Evolutionary conservation across 2,797 vertebrate species (phyloP), one percentile per base, ranked within the genome.

Genomic region (Dromococcyx pavoninus): DNA sequence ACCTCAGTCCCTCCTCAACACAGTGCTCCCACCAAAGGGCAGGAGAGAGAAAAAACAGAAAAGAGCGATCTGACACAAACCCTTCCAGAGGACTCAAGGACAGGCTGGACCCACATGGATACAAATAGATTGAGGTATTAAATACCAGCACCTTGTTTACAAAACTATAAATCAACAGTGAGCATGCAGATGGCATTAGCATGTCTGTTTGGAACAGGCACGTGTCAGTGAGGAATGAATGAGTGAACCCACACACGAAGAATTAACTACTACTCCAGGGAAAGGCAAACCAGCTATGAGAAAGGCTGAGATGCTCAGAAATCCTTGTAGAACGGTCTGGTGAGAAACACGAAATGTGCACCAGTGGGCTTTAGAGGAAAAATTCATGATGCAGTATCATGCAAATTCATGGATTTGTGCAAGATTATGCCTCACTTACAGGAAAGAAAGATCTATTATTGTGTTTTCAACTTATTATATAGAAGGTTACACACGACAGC

Each of bases 21-120:
- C 18, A 10, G 14, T 50, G 46, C 23, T 75, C 62, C 43, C 37
- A 81, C 17, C 50, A 33, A 50, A 78, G 23, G 13, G 18, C 18
- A 13, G n/a, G 57, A 58, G 17, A 35, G 10, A n/a, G 39, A 25
- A 30, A 9, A 9, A 27, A 9, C 33, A 61, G 62, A 28, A 27
- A 53, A 61, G 65, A 1, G 0, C 23, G 15, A 53, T 8, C 33
- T 0, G 0, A 1, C 5, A 11, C 23, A 30, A 51, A 35, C 43
- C 12, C 39, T 44, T 19, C 8, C 28, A 18, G 43, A 35, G 28
- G 32, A 41, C 53, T 83, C 11, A 7, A 4, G 22, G 18, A 18
- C 4, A n/a, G 51, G 16, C n/a, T 41, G 51, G 10, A 53, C 24
- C 51, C 8, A 0, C 5, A 5, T 4, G 17, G 27, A 2, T 25